Base-by-base conservation (phyloP, 2,113 vertebrate genomes). In the Corvus moneduloides region DNA sequence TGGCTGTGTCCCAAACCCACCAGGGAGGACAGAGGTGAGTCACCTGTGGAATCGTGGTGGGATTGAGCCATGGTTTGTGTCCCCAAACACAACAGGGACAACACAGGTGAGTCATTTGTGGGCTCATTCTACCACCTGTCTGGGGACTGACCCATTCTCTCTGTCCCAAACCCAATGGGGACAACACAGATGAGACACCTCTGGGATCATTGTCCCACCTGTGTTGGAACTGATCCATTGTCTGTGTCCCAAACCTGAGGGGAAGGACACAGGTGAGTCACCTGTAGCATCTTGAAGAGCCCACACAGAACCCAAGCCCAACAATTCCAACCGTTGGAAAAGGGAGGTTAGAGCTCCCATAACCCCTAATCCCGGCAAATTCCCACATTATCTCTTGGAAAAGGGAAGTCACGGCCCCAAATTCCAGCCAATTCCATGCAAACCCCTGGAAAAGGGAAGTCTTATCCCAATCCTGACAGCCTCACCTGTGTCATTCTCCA, bases 401-500 rank as follows among this genome's bases (percentile, higher is more conserved):
- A 39, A 72, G 20, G 9, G n/a, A 30, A 37, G 41, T 30, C 30
- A 23, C 28, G 13, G 39, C 35, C 37, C 26, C 62, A 43, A 22
- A 51, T 17, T 39, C 11, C 26, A 35, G 21, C 15, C 16, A 26
- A 14, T 63, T 30, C 56, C 49, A 41, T 5, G 49, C 16, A 41
- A 48, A 10, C 4, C 49, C 41, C 20, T 30, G 33, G 39, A 39
- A n/a, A 17, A 49, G 16, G 26, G 13, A 20, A 20, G 13, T 41
- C 17, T 28, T 24, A 41, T 6, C 35, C 67, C 61, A 5, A 1
- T 3, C 33, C 41, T 1, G 1, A 7, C 2, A 1, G 4, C 3
- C 96, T 96, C 89, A 96, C 96, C 96, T 49, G 96, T 96, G 63
- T 96, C 96, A 0, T 96, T 96, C 84, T 96, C 96, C 91, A 96